phyloP scores from a whole-genome alignment of 2,113 vertebrate genomes.

The Trichechus manatus region DNA sequence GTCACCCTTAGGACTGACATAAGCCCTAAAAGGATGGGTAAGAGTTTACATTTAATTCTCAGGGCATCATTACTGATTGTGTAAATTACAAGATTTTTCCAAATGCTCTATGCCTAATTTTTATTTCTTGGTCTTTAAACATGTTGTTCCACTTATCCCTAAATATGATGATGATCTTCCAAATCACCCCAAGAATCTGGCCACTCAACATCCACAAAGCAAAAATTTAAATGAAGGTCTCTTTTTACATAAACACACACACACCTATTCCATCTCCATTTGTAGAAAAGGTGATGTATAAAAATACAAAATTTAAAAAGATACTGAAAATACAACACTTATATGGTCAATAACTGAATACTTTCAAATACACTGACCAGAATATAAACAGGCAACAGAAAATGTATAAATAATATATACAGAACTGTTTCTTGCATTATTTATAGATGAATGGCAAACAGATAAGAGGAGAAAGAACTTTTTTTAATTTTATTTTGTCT shows the following conservation, averaged over 20 bases:
- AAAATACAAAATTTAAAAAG: slow-evolving; percentile 9
- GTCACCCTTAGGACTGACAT: neutral
- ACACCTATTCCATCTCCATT: neutral
- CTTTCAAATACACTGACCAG: neutral
- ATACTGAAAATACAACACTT: neutral
- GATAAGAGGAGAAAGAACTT: neutral
- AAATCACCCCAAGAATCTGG: neutral
- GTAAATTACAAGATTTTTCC: neutral
- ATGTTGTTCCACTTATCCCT: neutral
- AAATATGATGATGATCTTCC: neutral
- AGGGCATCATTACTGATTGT: neutral
- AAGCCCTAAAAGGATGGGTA: neutral
- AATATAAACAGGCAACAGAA: neutral
- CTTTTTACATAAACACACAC: neutral
- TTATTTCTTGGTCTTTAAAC: slow-evolving; percentile 31
- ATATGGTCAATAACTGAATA: neutral
- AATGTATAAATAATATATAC: neutral
- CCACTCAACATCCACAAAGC: neutral
- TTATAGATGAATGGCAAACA: neutral
- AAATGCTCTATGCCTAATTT: neutral
- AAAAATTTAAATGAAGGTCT: neutral
- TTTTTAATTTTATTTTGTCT: no score
- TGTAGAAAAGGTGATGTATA: neutral
- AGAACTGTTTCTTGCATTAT: neutral
- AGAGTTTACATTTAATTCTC: neutral